A percentile compares a stretch with the other conserved stretches of the same genome.
Conservation (phyloP, 1,140 invertebrate species). For the Dryas iulia region DNA sequence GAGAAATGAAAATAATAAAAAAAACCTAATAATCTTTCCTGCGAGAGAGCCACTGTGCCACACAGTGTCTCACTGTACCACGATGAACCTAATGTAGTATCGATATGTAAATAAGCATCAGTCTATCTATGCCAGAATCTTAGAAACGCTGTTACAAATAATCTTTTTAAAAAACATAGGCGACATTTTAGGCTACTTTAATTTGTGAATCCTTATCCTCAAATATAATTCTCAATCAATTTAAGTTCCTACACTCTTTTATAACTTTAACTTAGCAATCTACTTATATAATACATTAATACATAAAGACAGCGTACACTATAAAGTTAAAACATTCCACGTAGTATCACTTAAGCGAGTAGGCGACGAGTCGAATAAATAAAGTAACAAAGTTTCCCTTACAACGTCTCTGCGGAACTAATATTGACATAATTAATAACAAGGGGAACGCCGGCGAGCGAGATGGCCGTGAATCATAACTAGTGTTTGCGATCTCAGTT, state of each 20-base stretch:
- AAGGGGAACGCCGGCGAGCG: not conserved
- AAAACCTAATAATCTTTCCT: no score
- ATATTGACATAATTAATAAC: constrained; percentile 21
- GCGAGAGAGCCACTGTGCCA: no score
- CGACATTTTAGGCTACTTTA: no score
- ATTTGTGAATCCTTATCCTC: no score
- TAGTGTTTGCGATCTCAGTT: constrained; percentile 7
- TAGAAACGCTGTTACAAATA: not conserved
- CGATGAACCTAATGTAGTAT: no score
- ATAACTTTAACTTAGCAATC: not conserved
- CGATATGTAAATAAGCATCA: no score
- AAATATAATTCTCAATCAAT: no score
- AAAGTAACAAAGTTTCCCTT: constrained; percentile 18
- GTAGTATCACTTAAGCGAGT: constrained; percentile 6
- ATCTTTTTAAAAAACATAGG: no score
- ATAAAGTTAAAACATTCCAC: not conserved
- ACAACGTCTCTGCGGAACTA: constrained; percentile 14
- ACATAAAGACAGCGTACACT: not conserved
- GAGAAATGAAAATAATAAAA: no score
- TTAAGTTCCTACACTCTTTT: not conserved
- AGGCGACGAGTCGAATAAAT: constrained; percentile 6
- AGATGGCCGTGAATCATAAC: constrained; percentile 1
- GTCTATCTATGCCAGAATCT: not conserved
- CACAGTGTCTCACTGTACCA: no score
- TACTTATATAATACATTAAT: not conserved